phyloP scores from a whole-genome alignment of 2,113 vertebrate species.

The Monarcha castaneiventris region DNA sequence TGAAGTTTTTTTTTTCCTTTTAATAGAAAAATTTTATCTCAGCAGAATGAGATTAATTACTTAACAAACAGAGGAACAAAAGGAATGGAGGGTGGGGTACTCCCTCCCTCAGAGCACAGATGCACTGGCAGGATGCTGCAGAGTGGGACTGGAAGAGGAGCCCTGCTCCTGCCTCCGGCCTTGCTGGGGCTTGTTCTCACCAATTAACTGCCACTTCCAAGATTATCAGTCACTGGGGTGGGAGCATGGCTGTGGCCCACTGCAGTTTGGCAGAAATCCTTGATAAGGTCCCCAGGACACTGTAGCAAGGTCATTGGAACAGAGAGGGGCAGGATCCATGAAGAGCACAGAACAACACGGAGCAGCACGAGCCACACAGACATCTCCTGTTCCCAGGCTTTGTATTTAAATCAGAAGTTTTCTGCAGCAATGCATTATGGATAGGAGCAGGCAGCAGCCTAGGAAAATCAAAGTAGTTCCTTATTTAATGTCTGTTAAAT shows the following conservation, averaged over 20 bases:
- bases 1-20: neutral
- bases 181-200: neutral
- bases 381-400: neutral
- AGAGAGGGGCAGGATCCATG: neutral
- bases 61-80: slow-evolving; percentile 47
- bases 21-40: slow-evolving; percentile 56
- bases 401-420: neutral
- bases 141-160: neutral
- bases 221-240: slow-evolving; percentile 13
- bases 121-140: slow-evolving; percentile 6
- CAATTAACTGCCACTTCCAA: slow-evolving; percentile 10
- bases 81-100: neutral
- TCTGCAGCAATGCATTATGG: neutral
- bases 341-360: rapidly evolving
- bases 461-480: neutral
- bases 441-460: neutral
- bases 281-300: neutral
- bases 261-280: slow-evolving; percentile 42
- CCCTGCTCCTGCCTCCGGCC: neutral
- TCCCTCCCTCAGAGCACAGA: neutral
- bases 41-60: slow-evolving; percentile 66
- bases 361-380: neutral
- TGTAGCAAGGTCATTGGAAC: slow-evolving; percentile 14
- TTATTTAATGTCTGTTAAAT: neutral
- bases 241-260: neutral